A percentile compares a stretch with the other conserved stretches of the same genome.
phyloP scores from a whole-genome alignment of 2,888 invertebrate species.

The Calameuta pallipes region DNA sequence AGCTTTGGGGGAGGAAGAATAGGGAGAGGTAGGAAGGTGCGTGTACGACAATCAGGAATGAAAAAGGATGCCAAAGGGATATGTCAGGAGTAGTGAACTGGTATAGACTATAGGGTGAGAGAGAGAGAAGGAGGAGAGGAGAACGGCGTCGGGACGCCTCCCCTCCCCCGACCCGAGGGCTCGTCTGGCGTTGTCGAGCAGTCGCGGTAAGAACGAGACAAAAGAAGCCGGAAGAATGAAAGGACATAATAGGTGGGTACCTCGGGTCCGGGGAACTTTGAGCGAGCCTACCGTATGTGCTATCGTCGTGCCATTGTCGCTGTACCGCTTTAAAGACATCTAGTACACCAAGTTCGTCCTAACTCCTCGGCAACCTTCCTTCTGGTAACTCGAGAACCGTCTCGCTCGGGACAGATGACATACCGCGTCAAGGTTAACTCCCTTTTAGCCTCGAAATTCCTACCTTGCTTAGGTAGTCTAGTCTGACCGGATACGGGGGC shows the following conservation, averaged over 20 bases:
- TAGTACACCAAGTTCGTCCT: not conserved
- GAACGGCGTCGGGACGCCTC: not conserved
- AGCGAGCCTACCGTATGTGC: not conserved
- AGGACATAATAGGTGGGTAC: slow-evolving; percentile 24
- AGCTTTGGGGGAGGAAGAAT: not conserved
- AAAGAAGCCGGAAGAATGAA: slow-evolving; percentile 31
- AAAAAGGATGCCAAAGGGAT: not conserved
- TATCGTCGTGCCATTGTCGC: not conserved
- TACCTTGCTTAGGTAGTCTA: not conserved
- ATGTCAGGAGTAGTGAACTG: not conserved
- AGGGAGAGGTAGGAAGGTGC: not conserved
- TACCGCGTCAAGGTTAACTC: slow-evolving; percentile 44
- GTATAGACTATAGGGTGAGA: not conserved
- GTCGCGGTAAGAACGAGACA: slow-evolving; percentile 4
- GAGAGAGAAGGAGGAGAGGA: not conserved
- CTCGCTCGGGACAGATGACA: slow-evolving; percentile 40
- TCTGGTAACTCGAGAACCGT: slow-evolving; percentile 36
- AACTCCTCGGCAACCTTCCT: not conserved
- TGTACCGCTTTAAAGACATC: not conserved
- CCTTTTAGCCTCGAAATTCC: slow-evolving; percentile 34
- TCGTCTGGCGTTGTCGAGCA: not conserved
- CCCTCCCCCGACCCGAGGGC: slow-evolving; percentile 13
- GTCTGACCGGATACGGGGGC: not conserved
- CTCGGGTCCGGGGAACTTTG: not conserved
- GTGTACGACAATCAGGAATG: not conserved